A percentile compares a stretch with the other conserved stretches of the same genome.
Evolutionary conservation across 1,140 invertebrate species (phyloP).

Genomic region (Sycophaga agraensis): DNA sequence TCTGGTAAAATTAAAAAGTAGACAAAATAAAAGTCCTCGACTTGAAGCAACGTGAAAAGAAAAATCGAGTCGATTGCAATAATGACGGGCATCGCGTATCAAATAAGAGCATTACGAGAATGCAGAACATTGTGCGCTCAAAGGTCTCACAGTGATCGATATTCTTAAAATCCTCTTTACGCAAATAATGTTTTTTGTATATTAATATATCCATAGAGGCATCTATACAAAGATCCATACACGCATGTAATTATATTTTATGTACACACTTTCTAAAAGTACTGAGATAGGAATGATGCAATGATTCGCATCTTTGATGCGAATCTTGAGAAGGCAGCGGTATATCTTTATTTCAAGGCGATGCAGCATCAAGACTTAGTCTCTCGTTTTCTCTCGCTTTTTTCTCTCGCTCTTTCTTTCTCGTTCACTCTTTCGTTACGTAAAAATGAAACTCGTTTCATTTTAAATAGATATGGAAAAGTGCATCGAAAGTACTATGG

Average conservation of each 20-base stretch:
- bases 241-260: conserved; percentile 32
- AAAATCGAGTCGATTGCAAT: not conserved
- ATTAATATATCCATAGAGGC: conserved; percentile 17
- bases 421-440: not conserved
- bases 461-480: no score
- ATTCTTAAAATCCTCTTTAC: conserved; percentile 21
- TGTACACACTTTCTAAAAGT: conserved; percentile 39
- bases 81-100: conserved; percentile 15
- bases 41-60: not conserved
- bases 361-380: conserved; percentile 22
- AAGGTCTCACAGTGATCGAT: conserved; percentile 5
- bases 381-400: not conserved
- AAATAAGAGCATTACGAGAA: conserved; percentile 2
- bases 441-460: no score
- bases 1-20: no score
- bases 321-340: conserved; percentile 24
- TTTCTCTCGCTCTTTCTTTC: not conserved
- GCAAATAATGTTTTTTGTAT: conserved; percentile 22
- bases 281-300: conserved; percentile 45
- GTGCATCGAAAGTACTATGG: no score
- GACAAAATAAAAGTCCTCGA: not conserved
- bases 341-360: conserved; percentile 16
- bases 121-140: not conserved
- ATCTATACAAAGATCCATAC: conserved; percentile 26
- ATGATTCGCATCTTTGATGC: conserved; percentile 28